phyloP scores from a whole-genome alignment of 2,888 invertebrate species.

The Osmoderma eremita region DNA sequence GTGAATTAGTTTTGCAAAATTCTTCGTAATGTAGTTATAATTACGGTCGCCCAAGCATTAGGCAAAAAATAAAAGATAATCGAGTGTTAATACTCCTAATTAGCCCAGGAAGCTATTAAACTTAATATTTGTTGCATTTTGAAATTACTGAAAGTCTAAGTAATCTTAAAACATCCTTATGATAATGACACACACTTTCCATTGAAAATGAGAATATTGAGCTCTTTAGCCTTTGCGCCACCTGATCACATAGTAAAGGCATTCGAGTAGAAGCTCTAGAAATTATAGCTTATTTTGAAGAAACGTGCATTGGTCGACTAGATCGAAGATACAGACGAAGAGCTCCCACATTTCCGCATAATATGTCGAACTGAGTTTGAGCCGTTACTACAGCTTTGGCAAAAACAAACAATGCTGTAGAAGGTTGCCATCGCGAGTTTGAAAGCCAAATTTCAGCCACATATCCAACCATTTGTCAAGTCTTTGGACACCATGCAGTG shows the following conservation, averaged over 20 bases:
- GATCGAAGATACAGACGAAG: constrained; percentile 21
- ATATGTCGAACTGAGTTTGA: background rate
- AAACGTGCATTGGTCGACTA: constrained; percentile 40
- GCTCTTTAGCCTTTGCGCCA: background rate
- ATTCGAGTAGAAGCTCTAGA: background rate
- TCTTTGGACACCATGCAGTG: no score
- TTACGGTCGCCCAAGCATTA: background rate
- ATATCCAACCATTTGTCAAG: no score
- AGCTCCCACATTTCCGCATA: no score
- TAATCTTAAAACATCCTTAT: background rate
- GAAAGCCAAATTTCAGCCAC: background rate
- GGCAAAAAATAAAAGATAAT: background rate
- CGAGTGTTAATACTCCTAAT: background rate
- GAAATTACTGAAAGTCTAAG: background rate
- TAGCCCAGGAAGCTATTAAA: background rate
- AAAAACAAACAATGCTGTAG: background rate
- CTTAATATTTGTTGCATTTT: background rate
- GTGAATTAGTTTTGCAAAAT: background rate
- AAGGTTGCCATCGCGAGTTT: background rate
- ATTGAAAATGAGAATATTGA: background rate
- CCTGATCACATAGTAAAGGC: background rate
- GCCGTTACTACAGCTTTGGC: background rate
- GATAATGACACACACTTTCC: background rate
- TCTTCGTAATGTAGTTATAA: background rate
- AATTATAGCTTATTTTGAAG: constrained; percentile 39